Base-by-base conservation (phyloP, 2,888 invertebrate species). In the Allygus modestus region DNA sequence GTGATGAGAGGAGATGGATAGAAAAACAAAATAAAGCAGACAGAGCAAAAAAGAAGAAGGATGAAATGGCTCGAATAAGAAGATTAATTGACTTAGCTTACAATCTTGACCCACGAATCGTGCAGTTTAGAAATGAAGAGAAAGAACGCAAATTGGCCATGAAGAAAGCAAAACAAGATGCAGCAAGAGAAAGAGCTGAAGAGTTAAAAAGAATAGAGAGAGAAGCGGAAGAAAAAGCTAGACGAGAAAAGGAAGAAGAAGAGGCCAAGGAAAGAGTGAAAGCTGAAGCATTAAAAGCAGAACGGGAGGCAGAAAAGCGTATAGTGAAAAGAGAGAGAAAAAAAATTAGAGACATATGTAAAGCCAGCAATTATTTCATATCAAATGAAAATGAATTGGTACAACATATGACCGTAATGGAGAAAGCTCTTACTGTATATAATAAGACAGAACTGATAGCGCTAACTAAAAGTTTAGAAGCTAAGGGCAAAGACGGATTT, bases 11-110 rank as follows among this genome's bases (percentile, higher is more conserved):
- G 71, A 94, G 98, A 86, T 99, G 98, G 96, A 99, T 99, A 89
- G 99, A 99, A 89, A 99, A 98, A 91, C 97, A 98, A 90, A 99
- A 99, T 90, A 98, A 98, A 92, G 95, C 94, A 0, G 97, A 97
- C 9, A 92, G 99, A 73, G 95, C 97, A 46, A 96, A 98, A 89
- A 93, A 97, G 89, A 98, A 99, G 91, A 99, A 99, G 90, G 99
- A 99, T 89, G 99, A 99, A 92, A 97, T 97, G 95, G 93, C 96
- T 0, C 92, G 99, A 87, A 96, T 99, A 88, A 93, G 99, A 17
- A 93, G 94, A 71, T 92, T 99, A 83, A 98, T 99, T 79, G 99
- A 99, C 89, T 93, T 97, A 90, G 98, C 99, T 0, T 99, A 99
- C 90, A 94, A 95, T 87, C 94, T 96, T 89, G 99, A 99, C 91